A percentile compares a stretch with the other conserved stretches of the same genome.
These are phyloP conservation scores for Orchestia grillus DNA, from an alignment of 1,140 invertebrate genomes.

Conservation along the genomic window DNA sequence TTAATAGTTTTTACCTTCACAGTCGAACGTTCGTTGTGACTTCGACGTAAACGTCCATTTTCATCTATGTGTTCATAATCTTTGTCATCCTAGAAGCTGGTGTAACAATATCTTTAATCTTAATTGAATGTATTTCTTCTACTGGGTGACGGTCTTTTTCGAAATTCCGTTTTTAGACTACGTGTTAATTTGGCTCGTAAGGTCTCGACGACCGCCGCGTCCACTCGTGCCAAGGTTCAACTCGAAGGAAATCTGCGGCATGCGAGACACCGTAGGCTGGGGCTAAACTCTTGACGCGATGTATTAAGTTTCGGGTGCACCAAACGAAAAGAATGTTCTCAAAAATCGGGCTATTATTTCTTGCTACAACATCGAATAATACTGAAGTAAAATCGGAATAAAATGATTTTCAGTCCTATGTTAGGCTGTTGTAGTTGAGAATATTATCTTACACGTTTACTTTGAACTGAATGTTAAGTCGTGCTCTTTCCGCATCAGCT, in stretches of 20 bases:
- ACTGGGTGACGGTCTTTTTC: background rate
- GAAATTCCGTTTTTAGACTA: background rate
- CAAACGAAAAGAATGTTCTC: background rate
- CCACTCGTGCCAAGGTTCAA: background rate
- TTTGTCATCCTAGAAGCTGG: no score
- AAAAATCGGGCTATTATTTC: background rate
- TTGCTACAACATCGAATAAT: background rate
- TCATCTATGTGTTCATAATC: background rate
- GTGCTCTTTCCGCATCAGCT: background rate
- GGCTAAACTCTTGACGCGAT: background rate
- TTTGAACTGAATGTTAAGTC: background rate
- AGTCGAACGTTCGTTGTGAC: background rate
- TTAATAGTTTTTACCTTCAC: background rate
- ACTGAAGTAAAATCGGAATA: background rate
- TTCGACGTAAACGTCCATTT: background rate
- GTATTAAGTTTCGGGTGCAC: background rate
- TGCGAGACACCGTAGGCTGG: background rate
- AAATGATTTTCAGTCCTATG: background rate
- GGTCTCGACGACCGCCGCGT: background rate
- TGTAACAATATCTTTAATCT: no score
- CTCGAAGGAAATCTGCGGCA: background rate
- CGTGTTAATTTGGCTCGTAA: background rate
- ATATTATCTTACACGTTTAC: background rate
- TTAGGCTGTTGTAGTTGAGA: no score
- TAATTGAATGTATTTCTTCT: background rate